A percentile compares a stretch with the other conserved stretches of the same genome.
Evolutionary conservation across 2,113 vertebrate species (phyloP).

Genomic region (Macheiramphus alcinus): DNA sequence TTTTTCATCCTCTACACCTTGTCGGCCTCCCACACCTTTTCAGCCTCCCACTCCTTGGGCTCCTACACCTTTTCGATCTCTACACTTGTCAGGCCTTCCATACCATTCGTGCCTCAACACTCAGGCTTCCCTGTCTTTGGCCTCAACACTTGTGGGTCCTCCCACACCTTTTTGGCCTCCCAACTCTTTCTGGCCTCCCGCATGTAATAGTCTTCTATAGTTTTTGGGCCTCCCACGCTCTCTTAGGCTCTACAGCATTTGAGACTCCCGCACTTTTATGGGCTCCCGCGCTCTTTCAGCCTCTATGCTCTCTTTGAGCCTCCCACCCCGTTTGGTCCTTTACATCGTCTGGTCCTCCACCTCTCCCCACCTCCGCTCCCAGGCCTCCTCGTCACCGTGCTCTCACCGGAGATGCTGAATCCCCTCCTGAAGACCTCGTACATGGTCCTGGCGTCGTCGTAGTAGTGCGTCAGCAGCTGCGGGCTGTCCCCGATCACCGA

Average conservation of each 20-base stretch:
- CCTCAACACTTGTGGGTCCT: neutral
- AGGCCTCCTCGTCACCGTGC: neutral
- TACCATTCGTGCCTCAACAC: neutral
- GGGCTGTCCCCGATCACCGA: constrained; percentile 86
- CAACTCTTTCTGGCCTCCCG: neutral
- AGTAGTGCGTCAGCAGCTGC: constrained; percentile 89
- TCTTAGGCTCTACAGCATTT: neutral
- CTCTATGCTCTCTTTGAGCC: neutral
- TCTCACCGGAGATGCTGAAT: constrained; percentile 90
- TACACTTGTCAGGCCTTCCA: too few relatives aligned
- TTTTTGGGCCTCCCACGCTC: neutral
- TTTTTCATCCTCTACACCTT: neutral
- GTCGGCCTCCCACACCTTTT: neutral
- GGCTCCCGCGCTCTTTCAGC: neutral
- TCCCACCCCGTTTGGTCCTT: neutral
- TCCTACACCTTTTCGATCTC: neutral
- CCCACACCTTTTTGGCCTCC: neutral
- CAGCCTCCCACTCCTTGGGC: neutral
- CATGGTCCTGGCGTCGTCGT: constrained; percentile 93
- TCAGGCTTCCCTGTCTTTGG: neutral
- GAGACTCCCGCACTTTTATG: neutral
- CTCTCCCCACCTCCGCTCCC: neutral
- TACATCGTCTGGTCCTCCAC: neutral
- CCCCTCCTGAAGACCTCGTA: constrained; percentile 95
- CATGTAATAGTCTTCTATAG: neutral